These are phyloP conservation scores for Drosophila nigrodunni DNA, from an alignment of 1,140 invertebrate species.

Conservation along the genomic window DNA sequence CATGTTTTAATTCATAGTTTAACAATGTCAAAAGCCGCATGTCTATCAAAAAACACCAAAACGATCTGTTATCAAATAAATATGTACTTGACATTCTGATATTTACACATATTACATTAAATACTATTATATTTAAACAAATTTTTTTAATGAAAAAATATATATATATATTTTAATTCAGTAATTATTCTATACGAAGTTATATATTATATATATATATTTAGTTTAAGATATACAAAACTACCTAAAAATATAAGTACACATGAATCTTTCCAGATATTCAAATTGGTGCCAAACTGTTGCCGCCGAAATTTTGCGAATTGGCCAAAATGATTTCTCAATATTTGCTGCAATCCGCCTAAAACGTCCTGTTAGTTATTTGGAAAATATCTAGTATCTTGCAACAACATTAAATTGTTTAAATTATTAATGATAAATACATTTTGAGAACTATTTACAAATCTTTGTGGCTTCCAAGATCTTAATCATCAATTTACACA, in stretches of 20 bases:
- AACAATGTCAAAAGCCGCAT: conserved; percentile 68
- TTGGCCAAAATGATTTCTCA: conserved; percentile 4
- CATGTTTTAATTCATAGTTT: conserved; percentile 52
- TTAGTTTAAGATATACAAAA: conserved; percentile 29
- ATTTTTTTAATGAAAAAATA: conserved; percentile 79
- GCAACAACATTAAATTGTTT: conserved; percentile 32
- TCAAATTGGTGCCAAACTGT: conserved; percentile 44
- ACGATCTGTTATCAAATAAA: conserved; percentile 76
- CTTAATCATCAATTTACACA: conserved; percentile 45
- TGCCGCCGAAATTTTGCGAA: conserved; percentile 28
- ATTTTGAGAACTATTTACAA: conserved; percentile 66
- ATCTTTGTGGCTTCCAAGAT: conserved; percentile 23
- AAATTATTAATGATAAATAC: conserved; percentile 61
- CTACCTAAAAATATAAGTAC: conserved; percentile 18
- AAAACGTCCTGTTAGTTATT: conserved; percentile 18
- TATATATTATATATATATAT: conserved; percentile 33
- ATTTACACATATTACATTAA: conserved; percentile 73
- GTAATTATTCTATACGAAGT: conserved; percentile 55
- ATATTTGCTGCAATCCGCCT: conserved; percentile 20
- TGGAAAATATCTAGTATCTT: conserved; percentile 22
- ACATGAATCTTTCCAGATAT: conserved; percentile 39
- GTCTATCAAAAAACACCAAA: conserved; percentile 81
- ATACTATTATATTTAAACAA: conserved; percentile 71
- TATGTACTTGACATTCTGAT: conserved; percentile 82
- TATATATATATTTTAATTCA: conserved; percentile 82